phyloP scores from a whole-genome alignment of 2,113 vertebrate species.

The Blennius ocellaris region DNA sequence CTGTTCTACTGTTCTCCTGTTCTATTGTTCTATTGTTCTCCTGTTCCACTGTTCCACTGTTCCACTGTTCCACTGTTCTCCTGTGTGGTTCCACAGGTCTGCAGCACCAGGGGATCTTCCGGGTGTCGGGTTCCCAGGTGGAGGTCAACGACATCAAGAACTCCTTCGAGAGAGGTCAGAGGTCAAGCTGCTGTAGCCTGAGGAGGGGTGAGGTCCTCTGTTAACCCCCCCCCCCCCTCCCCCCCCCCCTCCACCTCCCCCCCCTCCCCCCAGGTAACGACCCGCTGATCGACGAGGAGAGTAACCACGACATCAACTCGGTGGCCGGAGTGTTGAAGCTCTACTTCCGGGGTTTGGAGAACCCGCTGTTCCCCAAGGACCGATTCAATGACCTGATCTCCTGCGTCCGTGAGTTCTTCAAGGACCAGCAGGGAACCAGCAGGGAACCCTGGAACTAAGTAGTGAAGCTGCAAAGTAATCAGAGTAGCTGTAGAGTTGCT shows the following conservation, averaged over 20 bases:
- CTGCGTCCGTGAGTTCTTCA: conserved; percentile 93
- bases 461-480: no score
- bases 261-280: conserved; percentile 99
- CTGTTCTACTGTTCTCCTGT: no score
- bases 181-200: not conserved
- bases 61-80: no score
- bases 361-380: conserved; percentile 97
- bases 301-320: conserved; percentile 98
- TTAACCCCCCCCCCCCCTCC: no score
- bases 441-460: no score
- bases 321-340: conserved; percentile 98
- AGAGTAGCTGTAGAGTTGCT: no score
- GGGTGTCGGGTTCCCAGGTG: conserved; percentile 97
- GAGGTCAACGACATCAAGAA: conserved; percentile 99
- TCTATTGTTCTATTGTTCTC: no score
- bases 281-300: conserved; percentile 96
- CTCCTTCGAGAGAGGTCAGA: conserved; percentile 97
- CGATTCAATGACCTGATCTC: conserved; percentile 98
- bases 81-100: conserved; percentile 86
- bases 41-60: no score
- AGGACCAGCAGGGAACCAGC: no score
- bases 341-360: conserved; percentile 98
- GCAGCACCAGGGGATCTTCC: conserved; percentile 98
- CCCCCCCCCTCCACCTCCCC: no score
- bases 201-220: not conserved